These are phyloP conservation scores for Aphelenchoides fujianensis DNA, from an alignment of 1,140 invertebrate genomes.

Conservation along the genomic window DNA sequence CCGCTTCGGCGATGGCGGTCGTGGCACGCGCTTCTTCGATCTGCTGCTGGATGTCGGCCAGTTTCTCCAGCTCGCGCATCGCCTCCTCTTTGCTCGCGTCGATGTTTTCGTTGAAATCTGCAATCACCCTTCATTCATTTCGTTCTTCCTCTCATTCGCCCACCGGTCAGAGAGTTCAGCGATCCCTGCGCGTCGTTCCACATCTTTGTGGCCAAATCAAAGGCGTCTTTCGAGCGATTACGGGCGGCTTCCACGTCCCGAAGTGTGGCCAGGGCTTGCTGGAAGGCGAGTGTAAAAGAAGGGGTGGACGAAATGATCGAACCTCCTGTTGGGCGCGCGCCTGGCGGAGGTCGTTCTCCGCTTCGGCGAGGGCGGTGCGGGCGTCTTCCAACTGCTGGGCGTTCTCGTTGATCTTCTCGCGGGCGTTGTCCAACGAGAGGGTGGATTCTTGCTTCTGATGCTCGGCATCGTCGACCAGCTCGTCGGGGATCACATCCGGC, in stretches of 20 bases:
- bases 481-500: conserved; percentile 50
- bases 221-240: conserved; percentile 41
- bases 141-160: conserved; percentile 11
- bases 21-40: conserved; percentile 42
- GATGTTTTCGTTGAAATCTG: conserved; percentile 58
- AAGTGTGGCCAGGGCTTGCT: conserved; percentile 31
- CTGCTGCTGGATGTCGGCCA: conserved; percentile 45
- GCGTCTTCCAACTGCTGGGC: conserved; percentile 26
- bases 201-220: conserved; percentile 44
- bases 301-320: no score
- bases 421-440: conserved; percentile 44
- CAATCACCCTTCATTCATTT: conserved; percentile 30
- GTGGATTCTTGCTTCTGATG: conserved; percentile 38
- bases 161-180: conserved; percentile 44
- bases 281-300: no score
- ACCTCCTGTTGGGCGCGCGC: conserved; percentile 28
- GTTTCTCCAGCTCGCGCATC: conserved; percentile 41
- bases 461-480: conserved; percentile 43
- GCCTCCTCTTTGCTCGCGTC: conserved; percentile 55
- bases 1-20: conserved; percentile 38
- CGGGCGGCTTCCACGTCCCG: conserved; percentile 38
- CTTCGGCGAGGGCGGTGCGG: conserved; percentile 30
- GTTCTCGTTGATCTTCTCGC: conserved; percentile 37
- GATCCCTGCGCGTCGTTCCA: conserved; percentile 53
- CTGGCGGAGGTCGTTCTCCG: conserved; percentile 31